A percentile compares a stretch with the other conserved stretches of the same genome.
phyloP scores from a whole-genome alignment of 2,888 invertebrate genomes.

The Fabriciana adippe region DNA sequence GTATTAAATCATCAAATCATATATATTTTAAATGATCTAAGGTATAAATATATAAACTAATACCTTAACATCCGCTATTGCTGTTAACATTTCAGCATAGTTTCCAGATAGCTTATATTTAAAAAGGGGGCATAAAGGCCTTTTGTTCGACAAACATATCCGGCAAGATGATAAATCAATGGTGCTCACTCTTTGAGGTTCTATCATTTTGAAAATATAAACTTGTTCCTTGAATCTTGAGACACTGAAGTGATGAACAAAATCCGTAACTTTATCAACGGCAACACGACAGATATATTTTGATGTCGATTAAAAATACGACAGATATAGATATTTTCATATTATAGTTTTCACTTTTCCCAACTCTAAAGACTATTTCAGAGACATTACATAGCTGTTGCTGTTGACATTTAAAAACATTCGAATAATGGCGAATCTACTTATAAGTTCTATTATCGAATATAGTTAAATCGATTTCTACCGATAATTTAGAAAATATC shows the following conservation, averaged over 20 bases:
- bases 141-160: slow-evolving; percentile 71
- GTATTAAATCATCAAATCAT: not conserved
- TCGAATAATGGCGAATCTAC: no score
- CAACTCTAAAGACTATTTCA: slow-evolving; percentile 20
- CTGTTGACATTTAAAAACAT: no score
- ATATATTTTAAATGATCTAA: not conserved
- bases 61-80: slow-evolving; percentile 77
- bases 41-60: slow-evolving; percentile 29
- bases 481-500: no score
- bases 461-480: no score
- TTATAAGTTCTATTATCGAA: no score
- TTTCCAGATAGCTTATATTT: slow-evolving; percentile 76
- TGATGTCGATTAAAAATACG: slow-evolving; percentile 35
- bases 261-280: slow-evolving; percentile 53
- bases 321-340: slow-evolving; percentile 19
- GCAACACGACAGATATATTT: slow-evolving; percentile 16
- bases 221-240: slow-evolving; percentile 26
- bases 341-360: slow-evolving; percentile 16
- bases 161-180: slow-evolving; percentile 71
- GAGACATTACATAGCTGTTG: no score
- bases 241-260: slow-evolving; percentile 50
- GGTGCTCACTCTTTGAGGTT: slow-evolving; percentile 48
- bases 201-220: slow-evolving; percentile 55
- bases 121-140: slow-evolving; percentile 72
- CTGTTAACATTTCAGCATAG: slow-evolving; percentile 79